Conservation (phyloP, 2,113 vertebrate species). For the Cryptomyrus ogoouensis region DNA sequence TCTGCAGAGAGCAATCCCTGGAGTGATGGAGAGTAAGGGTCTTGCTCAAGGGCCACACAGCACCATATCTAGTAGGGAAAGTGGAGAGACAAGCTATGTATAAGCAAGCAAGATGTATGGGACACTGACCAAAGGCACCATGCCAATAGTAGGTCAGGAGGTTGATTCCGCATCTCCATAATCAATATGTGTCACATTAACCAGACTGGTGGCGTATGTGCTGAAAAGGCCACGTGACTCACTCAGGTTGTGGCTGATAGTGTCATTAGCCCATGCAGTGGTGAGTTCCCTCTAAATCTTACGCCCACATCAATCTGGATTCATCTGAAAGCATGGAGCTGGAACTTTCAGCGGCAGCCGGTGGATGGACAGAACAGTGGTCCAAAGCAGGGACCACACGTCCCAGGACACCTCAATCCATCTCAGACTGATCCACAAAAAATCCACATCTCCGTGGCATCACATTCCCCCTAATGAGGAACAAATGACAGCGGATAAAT, state of each 20-base stretch:
- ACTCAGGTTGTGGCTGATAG: conserved; percentile 1
- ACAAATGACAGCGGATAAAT: conserved; percentile 16
- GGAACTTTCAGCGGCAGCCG: background rate
- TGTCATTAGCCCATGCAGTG: conserved; percentile 20
- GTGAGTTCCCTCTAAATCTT: conserved; percentile 2
- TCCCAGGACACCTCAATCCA: conserved; percentile 10
- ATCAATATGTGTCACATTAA: conserved; percentile 9
- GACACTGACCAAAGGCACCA: background rate
- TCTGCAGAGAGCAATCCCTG: background rate
- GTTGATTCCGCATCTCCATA: conserved; percentile 7
- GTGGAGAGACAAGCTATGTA: background rate
- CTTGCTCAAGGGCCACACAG: background rate
- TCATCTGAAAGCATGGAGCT: background rate
- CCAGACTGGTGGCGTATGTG: background rate
- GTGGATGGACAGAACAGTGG: background rate
- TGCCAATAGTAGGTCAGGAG: conserved; percentile 15
- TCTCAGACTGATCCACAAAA: conserved; percentile 4
- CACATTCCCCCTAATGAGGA: conserved; percentile 9
- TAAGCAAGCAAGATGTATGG: background rate
- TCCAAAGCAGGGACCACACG: background rate
- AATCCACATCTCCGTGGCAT: conserved; percentile 18
- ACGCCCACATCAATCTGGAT: conserved; percentile 14
- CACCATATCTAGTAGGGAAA: background rate
- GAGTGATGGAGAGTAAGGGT: background rate
- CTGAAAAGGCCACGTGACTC: conserved; percentile 10